Conservation (phyloP, 2,888 invertebrate genomes). For the Plebejus anna region DNA sequence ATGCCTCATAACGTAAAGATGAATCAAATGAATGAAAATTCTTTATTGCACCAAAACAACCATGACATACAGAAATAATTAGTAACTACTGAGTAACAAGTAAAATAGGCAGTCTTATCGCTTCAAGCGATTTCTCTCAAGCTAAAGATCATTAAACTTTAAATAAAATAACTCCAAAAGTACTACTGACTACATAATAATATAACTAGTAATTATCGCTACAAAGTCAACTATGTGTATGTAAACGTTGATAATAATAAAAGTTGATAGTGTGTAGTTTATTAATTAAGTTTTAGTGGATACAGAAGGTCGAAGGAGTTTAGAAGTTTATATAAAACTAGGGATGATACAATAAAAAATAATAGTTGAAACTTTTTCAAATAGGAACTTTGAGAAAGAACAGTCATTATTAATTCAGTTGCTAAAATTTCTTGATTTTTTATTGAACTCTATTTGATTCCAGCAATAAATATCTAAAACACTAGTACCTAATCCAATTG, state of each 20-base stretch:
- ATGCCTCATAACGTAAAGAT: neutral
- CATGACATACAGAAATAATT: too few relatives aligned
- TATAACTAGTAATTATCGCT: neutral
- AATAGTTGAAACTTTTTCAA: too few relatives aligned
- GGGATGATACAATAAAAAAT: too few relatives aligned
- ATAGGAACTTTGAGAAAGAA: too few relatives aligned
- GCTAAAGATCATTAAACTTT: neutral
- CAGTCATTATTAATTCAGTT: neutral
- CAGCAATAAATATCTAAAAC: neutral
- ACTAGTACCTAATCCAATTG: conserved; percentile 35
- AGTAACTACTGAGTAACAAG: too few relatives aligned
- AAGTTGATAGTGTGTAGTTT: too few relatives aligned
- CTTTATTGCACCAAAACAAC: too few relatives aligned
- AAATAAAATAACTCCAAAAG: neutral
- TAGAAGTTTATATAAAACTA: too few relatives aligned
- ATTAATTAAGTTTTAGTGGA: neutral
- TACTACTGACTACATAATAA: too few relatives aligned
- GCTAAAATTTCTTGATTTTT: neutral
- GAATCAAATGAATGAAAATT: too few relatives aligned
- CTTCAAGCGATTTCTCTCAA: too few relatives aligned
- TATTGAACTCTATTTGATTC: neutral
- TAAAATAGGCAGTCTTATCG: too few relatives aligned
- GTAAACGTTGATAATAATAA: neutral
- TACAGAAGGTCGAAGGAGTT: neutral
- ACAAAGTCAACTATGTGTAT: neutral